Conservation (phyloP, 2,888 invertebrate genomes). For the Tetramorium bicarinatum region DNA sequence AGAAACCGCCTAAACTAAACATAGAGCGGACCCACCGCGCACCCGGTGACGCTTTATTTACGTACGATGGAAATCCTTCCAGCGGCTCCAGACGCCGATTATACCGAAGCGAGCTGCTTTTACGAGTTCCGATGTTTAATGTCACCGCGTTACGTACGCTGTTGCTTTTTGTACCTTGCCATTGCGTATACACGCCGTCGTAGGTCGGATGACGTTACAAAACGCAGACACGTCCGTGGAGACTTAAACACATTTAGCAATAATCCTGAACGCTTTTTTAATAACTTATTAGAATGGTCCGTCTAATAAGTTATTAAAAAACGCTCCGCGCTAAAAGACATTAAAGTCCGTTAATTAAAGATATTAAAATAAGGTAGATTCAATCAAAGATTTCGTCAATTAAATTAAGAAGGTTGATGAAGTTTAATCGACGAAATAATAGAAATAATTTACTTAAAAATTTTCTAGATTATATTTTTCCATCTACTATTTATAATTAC, state of each 20-base stretch:
- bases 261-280: not conserved
- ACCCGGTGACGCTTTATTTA: slow-evolving; percentile 66
- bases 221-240: not conserved
- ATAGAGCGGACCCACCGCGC: slow-evolving; percentile 74
- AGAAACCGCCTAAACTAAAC: slow-evolving; percentile 81
- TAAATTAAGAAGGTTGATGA: not conserved
- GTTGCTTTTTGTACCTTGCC: slow-evolving; percentile 34
- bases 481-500: too few species aligned
- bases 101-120: slow-evolving; percentile 31
- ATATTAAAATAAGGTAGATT: not conserved
- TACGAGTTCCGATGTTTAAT: slow-evolving; percentile 50
- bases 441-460: not conserved
- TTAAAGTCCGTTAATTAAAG: not conserved
- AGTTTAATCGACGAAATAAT: not conserved
- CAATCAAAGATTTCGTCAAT: not conserved
- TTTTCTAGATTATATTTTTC: not conserved
- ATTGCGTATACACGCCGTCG: slow-evolving; percentile 17
- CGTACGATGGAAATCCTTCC: slow-evolving; percentile 68
- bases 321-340: too few species aligned
- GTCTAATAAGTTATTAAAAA: too few species aligned
- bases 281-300: too few species aligned
- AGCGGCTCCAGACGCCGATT: slow-evolving; percentile 48
- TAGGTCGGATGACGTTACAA: slow-evolving; percentile 9
- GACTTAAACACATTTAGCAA: not conserved
- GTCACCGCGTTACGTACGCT: slow-evolving; percentile 41